Evolutionary conservation across 2,797 vertebrate genomes (phyloP).

Genomic region (Enteromius paludinosus): DNA sequence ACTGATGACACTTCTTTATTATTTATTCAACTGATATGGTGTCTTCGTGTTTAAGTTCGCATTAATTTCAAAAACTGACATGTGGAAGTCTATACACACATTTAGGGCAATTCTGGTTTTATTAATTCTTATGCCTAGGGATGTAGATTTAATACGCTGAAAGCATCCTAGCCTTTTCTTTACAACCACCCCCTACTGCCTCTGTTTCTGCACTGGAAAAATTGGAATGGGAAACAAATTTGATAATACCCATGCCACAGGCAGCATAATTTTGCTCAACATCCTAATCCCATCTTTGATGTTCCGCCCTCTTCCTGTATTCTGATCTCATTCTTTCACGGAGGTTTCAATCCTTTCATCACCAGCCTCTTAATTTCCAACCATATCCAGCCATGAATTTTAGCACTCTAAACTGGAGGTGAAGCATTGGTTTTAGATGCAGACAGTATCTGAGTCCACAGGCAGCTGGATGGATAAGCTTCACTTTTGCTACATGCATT

Average conservation of each 20-base stretch:
- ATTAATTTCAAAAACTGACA: constrained; percentile 69
- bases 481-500: neutral
- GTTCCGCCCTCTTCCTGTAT: constrained; percentile 67
- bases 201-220: constrained; percentile 33
- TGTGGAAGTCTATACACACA: constrained; percentile 64
- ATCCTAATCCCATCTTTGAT: constrained; percentile 72
- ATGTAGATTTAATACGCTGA: constrained; percentile 6
- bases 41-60: constrained; percentile 3
- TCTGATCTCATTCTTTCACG: constrained; percentile 33
- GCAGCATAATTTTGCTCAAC: constrained; percentile 56
- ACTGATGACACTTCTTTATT: neutral
- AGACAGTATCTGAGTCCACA: neutral
- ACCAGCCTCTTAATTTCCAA: constrained; percentile 35
- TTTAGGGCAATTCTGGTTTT: constrained; percentile 28
- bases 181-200: constrained; percentile 11
- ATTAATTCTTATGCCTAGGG: neutral
- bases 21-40: neutral
- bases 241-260: constrained; percentile 58
- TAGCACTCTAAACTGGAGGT: constrained; percentile 30
- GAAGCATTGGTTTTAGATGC: neutral
- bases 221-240: constrained; percentile 44
- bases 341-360: constrained; percentile 45
- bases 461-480: neutral
- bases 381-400: constrained; percentile 29
- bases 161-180: constrained; percentile 3